Base-by-base conservation (phyloP, 2,113 vertebrate species). In the Caretta caretta region DNA sequence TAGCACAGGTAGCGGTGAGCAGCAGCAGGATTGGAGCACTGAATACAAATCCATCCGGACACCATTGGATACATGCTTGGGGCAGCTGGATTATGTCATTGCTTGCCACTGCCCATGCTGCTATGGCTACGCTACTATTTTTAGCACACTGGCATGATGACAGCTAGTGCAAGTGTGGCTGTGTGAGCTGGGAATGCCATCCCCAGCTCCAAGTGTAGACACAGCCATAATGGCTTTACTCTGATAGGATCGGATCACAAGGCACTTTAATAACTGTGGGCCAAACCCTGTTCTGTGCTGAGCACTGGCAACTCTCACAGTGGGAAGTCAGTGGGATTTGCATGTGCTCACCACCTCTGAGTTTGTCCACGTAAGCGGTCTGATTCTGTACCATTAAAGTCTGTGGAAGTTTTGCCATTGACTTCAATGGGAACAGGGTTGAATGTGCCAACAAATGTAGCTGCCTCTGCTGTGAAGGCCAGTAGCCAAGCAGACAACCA, bases 331-430 rank as follows among this genome's bases (percentile, higher is more conserved):
- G 49, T 12, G 46, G 49, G 49, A 75, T 22, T 62, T 93, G 31
- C 22, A 17, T 25, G 38, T 54, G 27, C 54, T 94, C 5, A 2
- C 72, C 83, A 92, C 27, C 51, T 87, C 53, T 80, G 25, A 48
- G 7, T 4, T 2, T 2, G 75, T 19, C 17, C 0, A 0, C 29
- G 7, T 46, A 16, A 49, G 17, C 57, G 17, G 51, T 83, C 24
- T 49, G 90, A 48, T 42, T 49, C 48, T 78, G 29, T 46, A 19
- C 46, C 19, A 57, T 0, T 19, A 53, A 80, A 49, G 53, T 54
- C 88, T 22, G 17, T 16, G 53, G 59, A 29, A 51, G 12, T 38
- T 59, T 62, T 10, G 5, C 81, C 0, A 0, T 90, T 49, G 83
- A 80, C 56, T 88, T 29, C 35, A 1, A 1, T 46, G 57, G 13